A percentile compares a stretch with the other conserved stretches of the same genome.
These are phyloP conservation scores for Phalera bucephala DNA, from an alignment of 2,888 invertebrate genomes.

Conservation along the genomic window DNA sequence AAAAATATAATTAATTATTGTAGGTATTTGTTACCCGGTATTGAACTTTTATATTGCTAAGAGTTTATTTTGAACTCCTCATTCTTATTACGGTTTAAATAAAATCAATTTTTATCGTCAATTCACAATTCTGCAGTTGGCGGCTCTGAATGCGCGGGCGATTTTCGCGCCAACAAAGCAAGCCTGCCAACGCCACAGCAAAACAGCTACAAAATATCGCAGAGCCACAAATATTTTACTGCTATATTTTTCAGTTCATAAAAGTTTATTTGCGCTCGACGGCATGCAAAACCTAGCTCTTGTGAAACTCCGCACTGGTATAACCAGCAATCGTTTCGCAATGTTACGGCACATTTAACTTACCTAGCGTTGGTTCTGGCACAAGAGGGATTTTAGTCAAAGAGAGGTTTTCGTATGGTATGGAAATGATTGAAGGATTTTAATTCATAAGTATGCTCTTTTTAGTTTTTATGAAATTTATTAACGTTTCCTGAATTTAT, in stretches of 20 bases:
- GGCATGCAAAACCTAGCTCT: constrained; percentile 37
- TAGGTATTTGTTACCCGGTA: too few relatives aligned
- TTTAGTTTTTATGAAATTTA: not conserved
- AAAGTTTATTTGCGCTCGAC: constrained; percentile 41
- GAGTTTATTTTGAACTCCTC: too few relatives aligned
- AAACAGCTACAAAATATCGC: constrained; percentile 39
- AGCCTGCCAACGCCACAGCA: constrained; percentile 39
- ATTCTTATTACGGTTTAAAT: too few relatives aligned
- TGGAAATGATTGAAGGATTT: not conserved
- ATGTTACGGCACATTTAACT: constrained; percentile 34
- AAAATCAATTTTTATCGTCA: constrained; percentile 26
- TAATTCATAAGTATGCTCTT: not conserved
- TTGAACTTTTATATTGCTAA: too few relatives aligned
- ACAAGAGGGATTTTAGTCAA: constrained; percentile 12
- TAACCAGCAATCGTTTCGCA: constrained; percentile 24
- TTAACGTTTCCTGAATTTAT: not conserved
- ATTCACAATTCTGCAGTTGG: constrained; percentile 36
- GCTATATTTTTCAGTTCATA: constrained; percentile 39
- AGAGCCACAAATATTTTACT: constrained; percentile 13
- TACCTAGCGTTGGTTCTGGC: constrained; percentile 15
- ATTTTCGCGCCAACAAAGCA: constrained; percentile 44
- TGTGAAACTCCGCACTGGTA: constrained; percentile 27
- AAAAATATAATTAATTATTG: too few relatives aligned
- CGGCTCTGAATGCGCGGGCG: constrained; percentile 29
- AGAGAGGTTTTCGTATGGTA: constrained; percentile 13